Percentiles rank a stretch among this genome's conserved stretches.
Evolutionary conservation across 2,888 invertebrate genomes (phyloP).

Genomic region (Andrena bucephala): DNA sequence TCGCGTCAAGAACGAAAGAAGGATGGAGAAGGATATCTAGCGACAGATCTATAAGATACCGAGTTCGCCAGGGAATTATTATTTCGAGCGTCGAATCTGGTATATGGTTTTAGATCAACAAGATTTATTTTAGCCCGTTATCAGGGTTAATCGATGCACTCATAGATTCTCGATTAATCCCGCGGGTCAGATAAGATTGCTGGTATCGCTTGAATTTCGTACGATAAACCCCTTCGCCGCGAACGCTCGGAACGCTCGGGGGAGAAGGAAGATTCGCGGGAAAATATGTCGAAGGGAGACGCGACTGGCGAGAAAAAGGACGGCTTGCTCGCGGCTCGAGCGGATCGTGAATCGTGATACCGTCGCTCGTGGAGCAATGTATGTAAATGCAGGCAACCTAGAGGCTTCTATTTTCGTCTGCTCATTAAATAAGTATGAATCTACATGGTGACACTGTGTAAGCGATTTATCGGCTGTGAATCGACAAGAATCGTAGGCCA

Average conservation of each 20-base stretch:
- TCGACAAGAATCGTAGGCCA: neutral
- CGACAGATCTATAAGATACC: neutral
- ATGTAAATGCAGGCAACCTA: slow-evolving; percentile 6
- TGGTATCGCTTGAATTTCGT: slow-evolving; percentile 32
- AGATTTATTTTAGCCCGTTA: slow-evolving; percentile 16
- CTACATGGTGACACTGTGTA: slow-evolving; percentile 1
- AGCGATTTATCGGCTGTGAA: slow-evolving; percentile 36
- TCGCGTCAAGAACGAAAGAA: neutral
- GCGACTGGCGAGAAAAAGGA: too few relatives aligned
- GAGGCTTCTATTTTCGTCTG: slow-evolving; percentile 21
- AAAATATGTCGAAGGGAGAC: neutral
- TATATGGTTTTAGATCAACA: slow-evolving; percentile 1
- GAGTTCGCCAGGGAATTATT: neutral
- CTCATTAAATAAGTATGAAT: slow-evolving; percentile 35
- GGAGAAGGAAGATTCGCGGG: neutral
- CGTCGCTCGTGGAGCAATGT: neutral
- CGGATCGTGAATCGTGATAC: neutral
- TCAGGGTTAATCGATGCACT: slow-evolving; percentile 58
- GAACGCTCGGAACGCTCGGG: neutral
- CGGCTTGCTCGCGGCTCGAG: neutral
- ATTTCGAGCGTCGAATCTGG: neutral
- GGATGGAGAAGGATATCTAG: neutral
- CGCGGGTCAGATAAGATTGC: slow-evolving; percentile 55
- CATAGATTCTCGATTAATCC: slow-evolving; percentile 46
- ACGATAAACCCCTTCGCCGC: slow-evolving; percentile 8